Conservation (phyloP, 2,797 vertebrate genomes). For the Enteromius trimaculatus region DNA sequence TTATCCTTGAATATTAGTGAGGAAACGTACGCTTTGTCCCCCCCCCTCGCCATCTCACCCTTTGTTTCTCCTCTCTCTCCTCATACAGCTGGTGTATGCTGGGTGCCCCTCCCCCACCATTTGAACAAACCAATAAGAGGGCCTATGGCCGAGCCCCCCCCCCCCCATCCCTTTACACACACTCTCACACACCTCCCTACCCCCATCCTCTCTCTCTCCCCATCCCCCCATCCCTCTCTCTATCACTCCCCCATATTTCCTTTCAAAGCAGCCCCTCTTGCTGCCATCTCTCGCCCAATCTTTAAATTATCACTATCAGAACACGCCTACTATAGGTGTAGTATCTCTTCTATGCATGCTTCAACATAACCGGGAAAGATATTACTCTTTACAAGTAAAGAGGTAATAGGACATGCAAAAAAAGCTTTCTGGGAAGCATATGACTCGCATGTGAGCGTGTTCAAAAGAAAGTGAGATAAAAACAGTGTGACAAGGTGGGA, state of each 20-base stretch:
- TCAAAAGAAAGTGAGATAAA: constrained; percentile 18
- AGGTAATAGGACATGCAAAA: not conserved
- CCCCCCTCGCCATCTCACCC: constrained; percentile 23
- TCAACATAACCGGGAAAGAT: not conserved
- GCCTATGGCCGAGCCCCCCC: constrained; percentile 69
- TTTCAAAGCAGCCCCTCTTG: constrained; percentile 70
- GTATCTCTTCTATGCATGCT: not conserved
- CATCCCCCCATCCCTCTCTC: constrained; percentile 75
- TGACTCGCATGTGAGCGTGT: constrained; percentile 5
- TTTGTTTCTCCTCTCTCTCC: constrained; percentile 64
- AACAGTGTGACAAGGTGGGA: constrained; percentile 20
- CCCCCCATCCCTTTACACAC: not conserved
- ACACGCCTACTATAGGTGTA: constrained; percentile 24
- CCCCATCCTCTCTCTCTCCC: constrained; percentile 69
- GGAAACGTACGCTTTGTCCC: constrained; percentile 66
- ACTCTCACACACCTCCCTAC: constrained; percentile 57
- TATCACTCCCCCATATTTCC: constrained; percentile 73
- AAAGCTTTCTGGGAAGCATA: not conserved
- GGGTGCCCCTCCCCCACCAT: constrained; percentile 78
- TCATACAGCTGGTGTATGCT: constrained; percentile 79
- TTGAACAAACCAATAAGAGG: constrained; percentile 81
- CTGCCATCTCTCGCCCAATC: constrained; percentile 67
- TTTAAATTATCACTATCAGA: constrained; percentile 34
- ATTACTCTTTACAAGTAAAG: not conserved
- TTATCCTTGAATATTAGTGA: constrained; percentile 79